Evolutionary conservation across 2,888 invertebrate species (phyloP).

Genomic region (Drosophila infuscata): DNA sequence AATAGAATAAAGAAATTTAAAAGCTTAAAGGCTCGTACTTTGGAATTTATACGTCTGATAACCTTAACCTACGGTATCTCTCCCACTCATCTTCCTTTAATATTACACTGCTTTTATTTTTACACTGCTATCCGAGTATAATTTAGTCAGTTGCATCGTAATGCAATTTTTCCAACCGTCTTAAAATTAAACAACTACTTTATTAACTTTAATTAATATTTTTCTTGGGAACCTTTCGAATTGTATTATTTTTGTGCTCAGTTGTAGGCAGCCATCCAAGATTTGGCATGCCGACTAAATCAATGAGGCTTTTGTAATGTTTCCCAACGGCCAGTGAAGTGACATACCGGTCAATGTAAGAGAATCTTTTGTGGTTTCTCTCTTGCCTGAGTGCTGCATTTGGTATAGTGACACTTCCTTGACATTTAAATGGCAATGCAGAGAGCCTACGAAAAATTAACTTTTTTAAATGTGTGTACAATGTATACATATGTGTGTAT

Average conservation of each 20-base stretch:
- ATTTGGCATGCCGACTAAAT: conserved; percentile 41
- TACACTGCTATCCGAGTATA: neutral
- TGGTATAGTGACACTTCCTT: conserved; percentile 10
- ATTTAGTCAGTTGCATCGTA: too few relatives aligned
- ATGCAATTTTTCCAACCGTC: neutral
- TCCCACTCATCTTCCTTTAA: too few relatives aligned
- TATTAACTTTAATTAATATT: neutral
- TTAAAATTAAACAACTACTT: neutral
- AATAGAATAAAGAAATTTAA: neutral
- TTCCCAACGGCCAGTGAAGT: conserved; percentile 11
- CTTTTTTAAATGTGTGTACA: neutral
- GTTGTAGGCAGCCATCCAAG: conserved; percentile 9
- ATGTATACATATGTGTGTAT: neutral
- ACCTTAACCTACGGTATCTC: neutral
- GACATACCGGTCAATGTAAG: conserved; percentile 4
- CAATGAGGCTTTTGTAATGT: conserved; percentile 34
- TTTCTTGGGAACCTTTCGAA: neutral
- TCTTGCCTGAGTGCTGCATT: conserved; percentile 1
- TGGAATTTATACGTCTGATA: neutral
- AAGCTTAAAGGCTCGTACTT: neutral
- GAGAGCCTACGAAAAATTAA: conserved; percentile 4
- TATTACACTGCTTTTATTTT: neutral
- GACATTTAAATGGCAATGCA: conserved; percentile 8
- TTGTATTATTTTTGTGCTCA: neutral
- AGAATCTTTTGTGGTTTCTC: conserved; percentile 19